These are phyloP conservation scores for Mohoua ochrocephala DNA, from an alignment of 2,113 vertebrate species.

Conservation along the genomic window DNA sequence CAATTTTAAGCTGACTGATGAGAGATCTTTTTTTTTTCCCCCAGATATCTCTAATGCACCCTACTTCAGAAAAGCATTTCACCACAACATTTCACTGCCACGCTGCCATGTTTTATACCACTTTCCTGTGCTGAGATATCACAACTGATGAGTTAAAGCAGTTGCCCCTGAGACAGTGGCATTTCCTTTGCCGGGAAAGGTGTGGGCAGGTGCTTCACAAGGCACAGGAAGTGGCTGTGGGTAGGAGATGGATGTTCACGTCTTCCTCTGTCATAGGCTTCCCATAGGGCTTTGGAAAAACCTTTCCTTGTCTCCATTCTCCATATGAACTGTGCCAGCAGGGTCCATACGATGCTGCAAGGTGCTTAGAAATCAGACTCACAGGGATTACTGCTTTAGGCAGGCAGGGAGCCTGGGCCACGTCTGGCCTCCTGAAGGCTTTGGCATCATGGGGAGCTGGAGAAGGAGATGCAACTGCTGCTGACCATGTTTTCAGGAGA, in stretches of 20 bases:
- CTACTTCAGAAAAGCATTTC: neutral
- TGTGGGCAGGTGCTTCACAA: fast-evolving
- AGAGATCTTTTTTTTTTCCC: neutral
- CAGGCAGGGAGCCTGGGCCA: neutral
- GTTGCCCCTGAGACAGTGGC: neutral
- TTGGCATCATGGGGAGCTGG: neutral
- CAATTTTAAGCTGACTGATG: neutral
- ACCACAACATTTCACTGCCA: neutral
- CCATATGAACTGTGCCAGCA: fast-evolving
- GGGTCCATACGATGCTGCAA: neutral
- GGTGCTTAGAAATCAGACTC: neutral
- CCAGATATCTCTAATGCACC: neutral
- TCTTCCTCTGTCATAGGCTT: neutral
- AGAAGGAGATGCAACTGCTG: neutral
- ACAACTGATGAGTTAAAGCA: neutral
- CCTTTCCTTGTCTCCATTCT: neutral
- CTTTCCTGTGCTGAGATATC: neutral
- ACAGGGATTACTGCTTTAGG: neutral
- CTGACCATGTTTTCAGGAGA: neutral
- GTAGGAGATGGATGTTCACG: neutral
- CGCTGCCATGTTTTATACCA: neutral
- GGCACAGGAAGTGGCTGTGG: neutral
- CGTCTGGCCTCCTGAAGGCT: neutral
- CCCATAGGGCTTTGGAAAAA: neutral
- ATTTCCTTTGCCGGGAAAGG: fast-evolving